These are phyloP conservation scores for Tachina fera DNA, from an alignment of 2,888 invertebrate genomes.

Conservation along the genomic window DNA sequence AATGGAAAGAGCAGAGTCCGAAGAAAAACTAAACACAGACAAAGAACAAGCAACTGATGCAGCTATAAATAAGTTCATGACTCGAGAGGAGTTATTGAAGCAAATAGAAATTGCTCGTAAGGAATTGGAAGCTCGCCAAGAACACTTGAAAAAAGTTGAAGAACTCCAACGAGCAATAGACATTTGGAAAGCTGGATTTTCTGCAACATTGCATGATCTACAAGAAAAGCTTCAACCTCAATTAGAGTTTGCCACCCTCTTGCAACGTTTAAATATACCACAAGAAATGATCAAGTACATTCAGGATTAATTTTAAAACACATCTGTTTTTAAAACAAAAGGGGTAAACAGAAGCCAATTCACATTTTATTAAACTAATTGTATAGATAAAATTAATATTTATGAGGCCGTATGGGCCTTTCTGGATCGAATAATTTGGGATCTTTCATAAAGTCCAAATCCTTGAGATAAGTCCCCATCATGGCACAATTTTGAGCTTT, in stretches of 20 bases:
- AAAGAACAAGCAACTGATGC: background rate
- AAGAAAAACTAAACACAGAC: background rate
- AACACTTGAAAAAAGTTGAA: constrained; percentile 70
- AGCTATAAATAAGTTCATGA: background rate
- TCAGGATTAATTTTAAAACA: constrained; percentile 67
- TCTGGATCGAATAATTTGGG: constrained; percentile 96
- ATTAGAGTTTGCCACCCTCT: constrained; percentile 69
- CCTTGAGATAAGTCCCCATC: constrained; percentile 93
- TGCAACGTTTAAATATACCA: constrained; percentile 75
- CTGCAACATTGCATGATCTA: constrained; percentile 75
- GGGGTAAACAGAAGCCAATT: background rate
- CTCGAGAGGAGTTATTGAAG: constrained; percentile 37
- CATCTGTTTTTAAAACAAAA: background rate
- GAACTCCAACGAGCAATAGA: constrained; percentile 74
- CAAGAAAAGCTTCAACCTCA: constrained; percentile 72
- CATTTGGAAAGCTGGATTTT: constrained; percentile 77
- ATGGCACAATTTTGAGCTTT: constrained; percentile 91
- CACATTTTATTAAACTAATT: constrained; percentile 15
- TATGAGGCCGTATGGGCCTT: constrained; percentile 90
- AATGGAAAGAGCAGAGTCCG: constrained; percentile 27
- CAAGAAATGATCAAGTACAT: constrained; percentile 77
- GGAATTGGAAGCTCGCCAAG: constrained; percentile 68
- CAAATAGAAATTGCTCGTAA: constrained; percentile 67
- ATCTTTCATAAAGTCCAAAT: constrained; percentile 91
- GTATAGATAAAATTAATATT: constrained; percentile 85